A percentile compares a stretch with the other conserved stretches of the same genome.
Conservation (phyloP, 2,797 vertebrate species). For the Cyprinella venusta region DNA sequence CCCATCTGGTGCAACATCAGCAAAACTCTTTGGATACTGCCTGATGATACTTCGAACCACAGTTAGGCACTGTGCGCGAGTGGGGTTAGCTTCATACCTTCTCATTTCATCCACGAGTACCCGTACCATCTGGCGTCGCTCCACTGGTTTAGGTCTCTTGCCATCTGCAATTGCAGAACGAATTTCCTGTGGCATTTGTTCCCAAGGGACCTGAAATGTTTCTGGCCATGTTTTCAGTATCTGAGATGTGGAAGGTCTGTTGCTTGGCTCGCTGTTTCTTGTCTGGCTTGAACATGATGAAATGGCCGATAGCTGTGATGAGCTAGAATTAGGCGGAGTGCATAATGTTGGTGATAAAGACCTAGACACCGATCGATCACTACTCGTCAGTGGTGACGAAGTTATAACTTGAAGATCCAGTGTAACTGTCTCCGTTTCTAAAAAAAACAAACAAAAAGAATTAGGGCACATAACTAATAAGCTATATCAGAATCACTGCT, state of each 20-base stretch:
- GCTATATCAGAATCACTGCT: too few relatives aligned
- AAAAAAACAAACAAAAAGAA: too few relatives aligned
- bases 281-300: neutral
- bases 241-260: neutral
- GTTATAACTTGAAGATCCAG: too few relatives aligned
- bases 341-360: neutral
- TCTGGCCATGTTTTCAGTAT: constrained; percentile 55
- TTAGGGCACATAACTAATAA: too few relatives aligned
- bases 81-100: neutral
- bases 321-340: neutral
- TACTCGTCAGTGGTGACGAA: too few relatives aligned
- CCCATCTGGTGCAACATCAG: neutral
- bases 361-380: too few relatives aligned
- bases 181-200: constrained; percentile 51
- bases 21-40: neutral
- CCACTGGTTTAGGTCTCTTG: constrained; percentile 43
- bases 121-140: neutral
- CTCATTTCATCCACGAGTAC: neutral
- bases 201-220: constrained; percentile 53
- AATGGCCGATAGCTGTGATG: neutral
- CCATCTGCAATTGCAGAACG: constrained; percentile 22
- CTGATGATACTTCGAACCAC: neutral
- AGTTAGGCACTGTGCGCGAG: neutral
- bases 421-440: too few relatives aligned
- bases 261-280: constrained; percentile 9